These are phyloP conservation scores for Catharus bicknelli DNA, from an alignment of 2,113 vertebrate genomes.

Conservation along the genomic window DNA sequence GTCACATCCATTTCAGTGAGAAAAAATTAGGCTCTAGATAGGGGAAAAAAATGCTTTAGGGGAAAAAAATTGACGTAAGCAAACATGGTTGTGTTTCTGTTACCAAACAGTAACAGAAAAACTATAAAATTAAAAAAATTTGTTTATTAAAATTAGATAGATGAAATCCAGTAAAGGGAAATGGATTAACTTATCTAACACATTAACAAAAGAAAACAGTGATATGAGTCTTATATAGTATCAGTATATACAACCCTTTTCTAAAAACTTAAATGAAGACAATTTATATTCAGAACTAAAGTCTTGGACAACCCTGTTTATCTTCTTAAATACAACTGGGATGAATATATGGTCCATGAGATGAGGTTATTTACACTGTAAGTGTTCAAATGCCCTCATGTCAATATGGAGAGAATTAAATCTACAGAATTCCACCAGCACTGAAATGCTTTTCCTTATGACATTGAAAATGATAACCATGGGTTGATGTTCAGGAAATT, in stretches of 20 bases:
- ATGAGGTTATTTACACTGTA: background rate
- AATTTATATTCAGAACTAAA: background rate
- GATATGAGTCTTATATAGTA: background rate
- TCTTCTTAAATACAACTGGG: background rate
- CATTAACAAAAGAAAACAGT: background rate
- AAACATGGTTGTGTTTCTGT: background rate
- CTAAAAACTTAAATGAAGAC: background rate
- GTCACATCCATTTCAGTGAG: background rate
- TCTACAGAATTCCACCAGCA: background rate
- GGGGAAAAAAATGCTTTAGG: no score
- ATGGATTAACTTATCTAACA: background rate
- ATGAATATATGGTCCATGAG: background rate
- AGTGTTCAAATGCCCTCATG: background rate
- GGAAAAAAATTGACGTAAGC: background rate
- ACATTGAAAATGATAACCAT: background rate
- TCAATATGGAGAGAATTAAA: background rate
- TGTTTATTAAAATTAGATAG: background rate
- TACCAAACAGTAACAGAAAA: background rate
- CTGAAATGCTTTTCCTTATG: background rate
- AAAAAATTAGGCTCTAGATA: background rate
- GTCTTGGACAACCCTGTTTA: background rate
- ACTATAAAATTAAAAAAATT: background rate
- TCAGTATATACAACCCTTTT: background rate
- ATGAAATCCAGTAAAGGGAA: background rate
- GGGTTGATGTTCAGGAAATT: background rate